These are phyloP conservation scores for Campylomormyrus numenius DNA, from an alignment of 2,113 vertebrate genomes.

Conservation along the genomic window DNA sequence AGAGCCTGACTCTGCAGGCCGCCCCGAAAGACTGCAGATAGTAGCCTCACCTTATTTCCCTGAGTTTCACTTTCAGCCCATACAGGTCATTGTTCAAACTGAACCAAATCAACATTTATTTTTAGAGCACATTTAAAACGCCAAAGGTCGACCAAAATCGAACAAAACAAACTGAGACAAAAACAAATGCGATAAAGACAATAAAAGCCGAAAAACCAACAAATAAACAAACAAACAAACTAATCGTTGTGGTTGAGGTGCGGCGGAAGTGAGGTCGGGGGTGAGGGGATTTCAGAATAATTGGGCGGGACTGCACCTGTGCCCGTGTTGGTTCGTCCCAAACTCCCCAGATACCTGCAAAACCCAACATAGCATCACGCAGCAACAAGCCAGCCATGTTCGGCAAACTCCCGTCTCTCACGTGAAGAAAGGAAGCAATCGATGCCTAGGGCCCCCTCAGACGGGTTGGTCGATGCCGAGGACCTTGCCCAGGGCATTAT, in stretches of 20 bases:
- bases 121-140: background rate
- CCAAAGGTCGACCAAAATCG: background rate
- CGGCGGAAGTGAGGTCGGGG: background rate
- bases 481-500: constrained; percentile 99
- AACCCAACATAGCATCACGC: background rate
- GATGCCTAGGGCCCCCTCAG: constrained; percentile 88
- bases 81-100: background rate
- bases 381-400: constrained; percentile 54
- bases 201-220: background rate
- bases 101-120: background rate
- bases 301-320: background rate
- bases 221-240: background rate
- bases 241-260: background rate
- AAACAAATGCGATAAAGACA: background rate
- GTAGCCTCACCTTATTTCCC: background rate
- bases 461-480: constrained; percentile 99
- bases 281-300: background rate
- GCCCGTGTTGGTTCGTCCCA: background rate
- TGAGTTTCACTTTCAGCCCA: background rate
- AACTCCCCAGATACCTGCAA: background rate
- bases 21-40: background rate
- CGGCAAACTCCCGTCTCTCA: constrained; percentile 81
- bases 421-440: constrained; percentile 65
- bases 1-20: background rate
- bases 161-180: background rate